Base-by-base conservation (phyloP, 2,797 vertebrate genomes). In the Anableps anableps region DNA sequence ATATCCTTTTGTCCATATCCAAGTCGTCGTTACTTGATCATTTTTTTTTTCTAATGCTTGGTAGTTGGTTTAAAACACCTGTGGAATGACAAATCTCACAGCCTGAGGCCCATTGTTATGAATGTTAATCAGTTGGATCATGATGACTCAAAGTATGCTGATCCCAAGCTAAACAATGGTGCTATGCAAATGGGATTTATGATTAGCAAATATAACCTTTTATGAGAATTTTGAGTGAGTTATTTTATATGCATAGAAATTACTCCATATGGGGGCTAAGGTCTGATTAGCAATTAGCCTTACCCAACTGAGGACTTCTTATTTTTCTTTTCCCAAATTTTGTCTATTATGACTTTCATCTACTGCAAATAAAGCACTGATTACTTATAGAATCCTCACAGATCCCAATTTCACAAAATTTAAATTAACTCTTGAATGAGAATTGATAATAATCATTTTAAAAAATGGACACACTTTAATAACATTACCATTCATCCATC, bases 231-330 rank as follows among this genome's bases (percentile, higher is more conserved):
- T 71, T 45, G 26, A 71, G 16, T 29, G 23, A 71, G 41, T 71
- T 45, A 26, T 29, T 71, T 71, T 47, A 71, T 71, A 47, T 71
- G 43, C 41, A 71, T 71, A 21, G n/a, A 47, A 71, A 45, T 71
- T 8, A 45, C 68, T 45, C n/a, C 26, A 29, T 45, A n/a, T 43
- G 66, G 41, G 38, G 5, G 68, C 41, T n/a, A 16, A 71, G 68
- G 43, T 71, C 43, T 71, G 68, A 71, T 71, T 45, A 29, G 41
- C 14, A 29, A 71, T 71, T 71, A 71, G 26, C 41, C 26, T 29
- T 71, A 41, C 68, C 47, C 43, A 29, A 71, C 13, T 47, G 26
- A 71, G n/a, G n/a, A 71, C 26, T 8, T n/a, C 26, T 9, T 13
- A 58, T 58, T 38, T 23, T 43, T 70, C 14, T 53, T 23, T 53